A percentile compares a stretch with the other conserved stretches of the same genome.
phyloP scores from a whole-genome alignment of 2,888 invertebrate species.

The Oscheius sp. region DNA sequence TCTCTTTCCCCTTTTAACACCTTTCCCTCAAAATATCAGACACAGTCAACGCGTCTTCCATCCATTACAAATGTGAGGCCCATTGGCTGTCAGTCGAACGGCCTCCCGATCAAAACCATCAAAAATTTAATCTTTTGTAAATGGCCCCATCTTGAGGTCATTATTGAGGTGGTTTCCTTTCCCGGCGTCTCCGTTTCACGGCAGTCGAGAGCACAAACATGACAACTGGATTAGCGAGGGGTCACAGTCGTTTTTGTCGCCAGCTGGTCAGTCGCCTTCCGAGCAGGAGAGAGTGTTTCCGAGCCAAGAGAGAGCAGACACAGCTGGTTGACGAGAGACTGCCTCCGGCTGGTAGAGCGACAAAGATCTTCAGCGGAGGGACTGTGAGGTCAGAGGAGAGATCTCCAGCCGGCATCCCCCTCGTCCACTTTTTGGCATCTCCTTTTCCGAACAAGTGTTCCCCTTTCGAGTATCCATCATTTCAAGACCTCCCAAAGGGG shows the following conservation, averaged over 20 bases:
- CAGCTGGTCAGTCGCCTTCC: slow-evolving; percentile 27
- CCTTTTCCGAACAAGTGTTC: neutral
- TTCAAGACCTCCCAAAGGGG: neutral
- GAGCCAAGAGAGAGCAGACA: slow-evolving; percentile 9
- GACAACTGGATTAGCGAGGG: slow-evolving; percentile 29
- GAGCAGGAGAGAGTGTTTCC: slow-evolving; percentile 2
- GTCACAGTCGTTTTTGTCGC: slow-evolving; percentile 14
- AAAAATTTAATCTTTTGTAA: neutral
- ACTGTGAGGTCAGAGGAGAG: neutral
- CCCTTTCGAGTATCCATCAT: slow-evolving; percentile 13
- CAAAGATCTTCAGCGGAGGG: neutral
- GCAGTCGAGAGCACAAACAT: slow-evolving; percentile 35
- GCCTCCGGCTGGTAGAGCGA: neutral
- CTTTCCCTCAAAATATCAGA: neutral
- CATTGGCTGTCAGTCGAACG: neutral
- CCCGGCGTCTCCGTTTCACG: slow-evolving; percentile 30
- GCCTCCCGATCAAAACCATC: no score
- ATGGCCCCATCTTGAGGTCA: neutral
- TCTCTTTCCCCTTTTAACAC: neutral
- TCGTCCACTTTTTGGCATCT: neutral
- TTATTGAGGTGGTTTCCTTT: slow-evolving; percentile 1
- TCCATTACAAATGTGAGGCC: neutral
- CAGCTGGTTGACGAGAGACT: neutral
- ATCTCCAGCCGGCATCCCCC: neutral
- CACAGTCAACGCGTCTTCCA: neutral